Conservation (phyloP, 2,797 vertebrate species). For the Gymnodraco acuticeps region DNA sequence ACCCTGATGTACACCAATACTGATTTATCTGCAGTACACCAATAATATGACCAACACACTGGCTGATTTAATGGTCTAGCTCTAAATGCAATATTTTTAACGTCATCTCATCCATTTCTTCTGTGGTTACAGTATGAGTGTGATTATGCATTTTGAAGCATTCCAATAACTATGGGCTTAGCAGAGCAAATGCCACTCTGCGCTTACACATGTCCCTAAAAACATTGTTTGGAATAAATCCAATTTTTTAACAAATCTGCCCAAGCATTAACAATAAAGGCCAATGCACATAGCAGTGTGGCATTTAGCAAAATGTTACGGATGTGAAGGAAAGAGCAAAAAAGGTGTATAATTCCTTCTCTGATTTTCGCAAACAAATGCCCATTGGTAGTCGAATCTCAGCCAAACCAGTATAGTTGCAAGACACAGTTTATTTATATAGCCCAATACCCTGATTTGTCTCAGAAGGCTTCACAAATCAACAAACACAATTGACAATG, state of each 20-base stretch:
- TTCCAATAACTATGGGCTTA: conserved; percentile 6
- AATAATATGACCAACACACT: background rate
- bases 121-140: background rate
- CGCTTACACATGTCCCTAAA: background rate
- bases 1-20: too few relatives aligned
- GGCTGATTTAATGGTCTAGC: background rate
- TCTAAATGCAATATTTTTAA: background rate
- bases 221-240: background rate
- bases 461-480: too few relatives aligned
- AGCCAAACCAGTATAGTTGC: background rate
- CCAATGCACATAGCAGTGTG: background rate
- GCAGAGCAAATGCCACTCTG: background rate
- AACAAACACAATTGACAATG: too few relatives aligned
- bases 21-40: background rate
- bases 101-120: conserved; percentile 1
- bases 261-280: background rate
- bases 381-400: background rate
- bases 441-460: too few relatives aligned
- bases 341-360: background rate
- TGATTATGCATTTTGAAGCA: conserved; percentile 7
- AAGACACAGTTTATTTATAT: too few relatives aligned
- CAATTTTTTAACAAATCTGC: background rate
- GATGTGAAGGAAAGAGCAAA: background rate
- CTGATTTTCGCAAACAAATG: background rate
- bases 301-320: background rate